Evolutionary conservation across 64 coral and sea anemone species (phyloP).

Genomic region (Acropora tenuis): DNA sequence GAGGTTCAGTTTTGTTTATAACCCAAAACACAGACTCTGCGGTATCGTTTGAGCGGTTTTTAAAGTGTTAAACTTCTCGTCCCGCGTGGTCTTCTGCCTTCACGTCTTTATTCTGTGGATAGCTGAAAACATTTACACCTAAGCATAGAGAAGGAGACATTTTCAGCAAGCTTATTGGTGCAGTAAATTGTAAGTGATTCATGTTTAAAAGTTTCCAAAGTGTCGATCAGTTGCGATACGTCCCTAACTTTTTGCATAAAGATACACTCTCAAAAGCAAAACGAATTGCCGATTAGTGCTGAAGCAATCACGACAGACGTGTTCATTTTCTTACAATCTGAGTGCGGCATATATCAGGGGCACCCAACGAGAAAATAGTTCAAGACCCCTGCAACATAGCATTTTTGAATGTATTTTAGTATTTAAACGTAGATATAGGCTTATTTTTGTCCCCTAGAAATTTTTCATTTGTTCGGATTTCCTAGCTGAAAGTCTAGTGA

Average conservation of each 20-base stretch:
- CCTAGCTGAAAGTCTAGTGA: too few relatives aligned
- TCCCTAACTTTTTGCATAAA: background rate
- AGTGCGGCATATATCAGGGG: too few relatives aligned
- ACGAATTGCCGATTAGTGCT: too few relatives aligned
- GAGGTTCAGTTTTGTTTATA: constrained; percentile 20
- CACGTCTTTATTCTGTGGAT: background rate
- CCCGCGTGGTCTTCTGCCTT: background rate
- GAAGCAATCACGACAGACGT: too few relatives aligned
- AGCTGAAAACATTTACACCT: background rate
- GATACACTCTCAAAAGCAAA: too few relatives aligned
- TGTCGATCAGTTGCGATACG: background rate
- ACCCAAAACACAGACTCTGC: constrained; percentile 40
- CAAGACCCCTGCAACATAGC: too few relatives aligned
- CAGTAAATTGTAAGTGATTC: background rate
- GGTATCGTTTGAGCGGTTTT: background rate
- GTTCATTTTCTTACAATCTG: too few relatives aligned
- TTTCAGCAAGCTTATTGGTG: background rate
- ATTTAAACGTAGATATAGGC: too few relatives aligned
- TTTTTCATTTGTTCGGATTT: too few relatives aligned
- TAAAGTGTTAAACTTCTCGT: background rate
- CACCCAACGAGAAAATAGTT: too few relatives aligned
- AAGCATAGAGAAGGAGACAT: background rate
- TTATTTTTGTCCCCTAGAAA: too few relatives aligned
- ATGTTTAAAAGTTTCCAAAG: background rate
- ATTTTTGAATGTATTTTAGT: too few relatives aligned